Percentiles rank a stretch among this genome's conserved stretches.
Conservation (phyloP, 2,113 vertebrate species). For the Chascanopsetta lugubris region DNA sequence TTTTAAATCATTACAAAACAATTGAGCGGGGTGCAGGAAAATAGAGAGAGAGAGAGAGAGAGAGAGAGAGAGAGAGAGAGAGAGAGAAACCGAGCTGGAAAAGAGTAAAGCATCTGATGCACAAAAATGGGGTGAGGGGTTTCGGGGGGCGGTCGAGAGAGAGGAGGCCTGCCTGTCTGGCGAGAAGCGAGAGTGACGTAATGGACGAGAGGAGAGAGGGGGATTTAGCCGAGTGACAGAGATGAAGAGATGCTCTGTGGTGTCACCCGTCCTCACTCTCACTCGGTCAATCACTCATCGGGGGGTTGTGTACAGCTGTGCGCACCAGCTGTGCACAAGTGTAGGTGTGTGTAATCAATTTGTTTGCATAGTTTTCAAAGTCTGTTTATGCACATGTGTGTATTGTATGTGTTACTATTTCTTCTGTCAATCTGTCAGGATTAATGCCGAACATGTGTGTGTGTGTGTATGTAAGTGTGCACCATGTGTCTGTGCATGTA, state of each 20-base stretch:
- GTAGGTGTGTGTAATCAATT: conserved; percentile 69
- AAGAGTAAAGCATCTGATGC: conserved; percentile 67
- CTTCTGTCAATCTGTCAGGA: conserved; percentile 64
- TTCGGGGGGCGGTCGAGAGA: neutral
- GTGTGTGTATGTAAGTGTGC: no score
- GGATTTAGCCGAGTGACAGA: conserved; percentile 71
- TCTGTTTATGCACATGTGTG: conserved; percentile 67
- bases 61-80: conserved; percentile 12
- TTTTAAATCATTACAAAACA: conserved; percentile 39
- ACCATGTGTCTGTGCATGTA: conserved; percentile 36
- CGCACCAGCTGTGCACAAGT: conserved; percentile 61
- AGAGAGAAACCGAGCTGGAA: conserved; percentile 57
- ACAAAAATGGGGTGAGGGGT: conserved; percentile 46
- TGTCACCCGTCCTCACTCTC: conserved; percentile 64
- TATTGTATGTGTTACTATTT: conserved; percentile 70
- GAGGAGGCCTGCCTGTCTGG: conserved; percentile 42
- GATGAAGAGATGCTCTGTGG: conserved; percentile 72
- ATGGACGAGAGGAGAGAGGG: conserved; percentile 68
- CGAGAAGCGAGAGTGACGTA: conserved; percentile 62
- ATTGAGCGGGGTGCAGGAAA: no score
- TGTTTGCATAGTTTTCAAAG: conserved; percentile 73
- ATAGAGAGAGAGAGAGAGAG: conserved; percentile 13
- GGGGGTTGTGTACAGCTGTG: conserved; percentile 55
- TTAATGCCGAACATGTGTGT: conserved; percentile 63
- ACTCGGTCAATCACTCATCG: conserved; percentile 64